Evolutionary conservation across 1,140 invertebrate genomes (phyloP).

Genomic region (Wasmannia auropunctata): DNA sequence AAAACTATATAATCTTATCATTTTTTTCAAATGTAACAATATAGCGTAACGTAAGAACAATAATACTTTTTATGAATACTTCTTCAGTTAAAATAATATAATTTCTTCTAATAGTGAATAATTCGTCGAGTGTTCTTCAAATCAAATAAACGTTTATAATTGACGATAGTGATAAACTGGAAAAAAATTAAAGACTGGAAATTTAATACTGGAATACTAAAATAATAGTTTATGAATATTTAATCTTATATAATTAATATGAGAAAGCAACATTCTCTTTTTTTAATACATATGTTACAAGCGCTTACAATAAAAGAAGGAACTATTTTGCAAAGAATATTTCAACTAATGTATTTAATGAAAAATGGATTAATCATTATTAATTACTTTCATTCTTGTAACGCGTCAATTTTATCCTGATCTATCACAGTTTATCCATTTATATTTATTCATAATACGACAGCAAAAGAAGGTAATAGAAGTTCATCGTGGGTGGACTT

Average conservation of each 20-base stretch:
- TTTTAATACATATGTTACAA: neutral
- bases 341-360: neutral
- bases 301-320: neutral
- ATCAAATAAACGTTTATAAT: too few species aligned
- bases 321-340: neutral
- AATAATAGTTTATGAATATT: too few species aligned
- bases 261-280: neutral
- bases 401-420: neutral
- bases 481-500: neutral
- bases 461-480: neutral
- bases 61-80: too few species aligned
- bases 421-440: neutral
- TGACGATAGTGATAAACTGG: too few species aligned
- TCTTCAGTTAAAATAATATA: too few species aligned
- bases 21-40: neutral
- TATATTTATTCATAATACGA: constrained; percentile 27
- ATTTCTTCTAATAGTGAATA: too few species aligned
- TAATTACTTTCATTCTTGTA: constrained; percentile 4
- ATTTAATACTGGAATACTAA: too few species aligned
- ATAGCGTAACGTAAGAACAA: neutral
- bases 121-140: too few species aligned
- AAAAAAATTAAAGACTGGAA: too few species aligned
- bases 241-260: neutral
- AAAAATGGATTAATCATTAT: neutral
- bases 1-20: neutral